These are phyloP conservation scores for Oreochromis grahami DNA, from an alignment of 2,797 vertebrate genomes.

Conservation along the genomic window DNA sequence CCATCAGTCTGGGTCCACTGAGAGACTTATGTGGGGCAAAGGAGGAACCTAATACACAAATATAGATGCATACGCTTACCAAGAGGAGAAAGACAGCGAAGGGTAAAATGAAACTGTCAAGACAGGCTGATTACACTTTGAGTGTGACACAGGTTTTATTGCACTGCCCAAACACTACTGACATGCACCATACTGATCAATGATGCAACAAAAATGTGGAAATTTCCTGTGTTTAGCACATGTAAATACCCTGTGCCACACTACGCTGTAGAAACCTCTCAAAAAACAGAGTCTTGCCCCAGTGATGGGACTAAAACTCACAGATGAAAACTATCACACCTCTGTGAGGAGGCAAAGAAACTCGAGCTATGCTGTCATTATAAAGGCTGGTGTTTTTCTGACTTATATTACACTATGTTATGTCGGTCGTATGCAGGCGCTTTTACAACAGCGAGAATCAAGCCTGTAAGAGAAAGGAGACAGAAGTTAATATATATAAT, in stretches of 20 bases:
- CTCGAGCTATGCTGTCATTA: neutral
- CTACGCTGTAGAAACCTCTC: slow-evolving; percentile 23
- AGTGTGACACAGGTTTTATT: slow-evolving; percentile 42
- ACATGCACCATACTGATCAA: neutral
- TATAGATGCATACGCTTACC: neutral
- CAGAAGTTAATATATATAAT: neutral
- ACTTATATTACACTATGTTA: slow-evolving; percentile 4
- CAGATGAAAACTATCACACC: neutral
- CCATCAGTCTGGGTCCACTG: neutral
- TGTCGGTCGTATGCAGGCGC: slow-evolving; percentile 66
- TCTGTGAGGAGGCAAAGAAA: slow-evolving; percentile 45
- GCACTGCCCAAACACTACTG: neutral
- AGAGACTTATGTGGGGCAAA: neutral
- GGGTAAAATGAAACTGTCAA: slow-evolving; percentile 3
- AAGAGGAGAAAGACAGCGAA: neutral
- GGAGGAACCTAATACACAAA: neutral
- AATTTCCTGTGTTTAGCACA: slow-evolving; percentile 1
- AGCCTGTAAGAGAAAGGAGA: neutral
- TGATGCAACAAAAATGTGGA: neutral
- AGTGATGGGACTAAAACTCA: neutral
- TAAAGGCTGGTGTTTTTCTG: neutral
- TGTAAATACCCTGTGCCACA: neutral
- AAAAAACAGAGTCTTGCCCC: accelerated
- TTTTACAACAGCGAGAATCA: slow-evolving; percentile 47
- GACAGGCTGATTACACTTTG: neutral